Evolutionary conservation across 2,888 invertebrate genomes (phyloP).

Genomic region (Tinea trinotella): DNA sequence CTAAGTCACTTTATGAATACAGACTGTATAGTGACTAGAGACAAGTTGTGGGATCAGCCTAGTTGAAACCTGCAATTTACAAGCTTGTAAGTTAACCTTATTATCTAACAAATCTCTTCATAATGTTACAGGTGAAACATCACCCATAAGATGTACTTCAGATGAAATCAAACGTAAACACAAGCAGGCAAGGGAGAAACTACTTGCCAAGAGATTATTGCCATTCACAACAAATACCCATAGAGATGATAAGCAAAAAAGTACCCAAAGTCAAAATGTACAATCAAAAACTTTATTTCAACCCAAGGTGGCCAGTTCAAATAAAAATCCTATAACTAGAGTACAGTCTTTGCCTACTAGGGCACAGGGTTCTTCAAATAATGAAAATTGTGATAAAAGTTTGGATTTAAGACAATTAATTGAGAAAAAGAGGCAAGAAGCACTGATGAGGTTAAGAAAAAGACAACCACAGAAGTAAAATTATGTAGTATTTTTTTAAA

Average conservation of each 20-base stretch:
- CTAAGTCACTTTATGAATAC: too few species aligned
- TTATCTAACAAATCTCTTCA: neutral
- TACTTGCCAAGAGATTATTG: constrained; percentile 63
- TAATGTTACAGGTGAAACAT: constrained; percentile 3
- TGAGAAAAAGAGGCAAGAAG: constrained; percentile 63
- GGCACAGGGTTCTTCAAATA: constrained; percentile 22
- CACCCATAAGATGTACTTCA: constrained; percentile 64
- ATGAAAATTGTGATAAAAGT: constrained; percentile 14
- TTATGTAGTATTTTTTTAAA: neutral
- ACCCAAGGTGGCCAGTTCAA: constrained; percentile 35
- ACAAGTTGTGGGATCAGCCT: too few species aligned
- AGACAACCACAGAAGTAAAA: constrained; percentile 34
- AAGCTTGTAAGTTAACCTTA: neutral
- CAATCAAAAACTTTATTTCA: constrained; percentile 34
- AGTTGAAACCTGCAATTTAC: too few species aligned
- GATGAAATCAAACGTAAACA: constrained; percentile 76
- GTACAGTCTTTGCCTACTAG: constrained; percentile 7
- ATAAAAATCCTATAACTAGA: constrained; percentile 6
- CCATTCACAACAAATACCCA: constrained; percentile 41
- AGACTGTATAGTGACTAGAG: too few species aligned
- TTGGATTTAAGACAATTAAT: constrained; percentile 46
- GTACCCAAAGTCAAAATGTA: constrained; percentile 22
- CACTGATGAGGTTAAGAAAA: constrained; percentile 54
- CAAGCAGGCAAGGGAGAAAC: constrained; percentile 71
- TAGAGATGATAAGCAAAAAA: constrained; percentile 31